Conservation (phyloP, 2,797 vertebrate species). For the Melanotaenia parkinsoni region DNA sequence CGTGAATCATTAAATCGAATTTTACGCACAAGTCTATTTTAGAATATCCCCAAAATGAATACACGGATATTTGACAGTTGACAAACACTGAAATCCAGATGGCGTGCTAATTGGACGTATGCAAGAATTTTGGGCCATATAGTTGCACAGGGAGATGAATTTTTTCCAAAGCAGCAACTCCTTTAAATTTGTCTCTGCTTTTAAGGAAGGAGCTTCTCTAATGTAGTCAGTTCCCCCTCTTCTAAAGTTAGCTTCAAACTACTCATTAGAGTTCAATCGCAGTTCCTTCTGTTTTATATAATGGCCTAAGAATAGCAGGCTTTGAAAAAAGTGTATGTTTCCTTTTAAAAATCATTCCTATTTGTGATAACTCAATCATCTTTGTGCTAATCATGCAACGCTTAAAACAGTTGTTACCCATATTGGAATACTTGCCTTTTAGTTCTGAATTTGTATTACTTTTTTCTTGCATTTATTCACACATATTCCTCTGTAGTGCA, state of each 20-base stretch:
- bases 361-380: not conserved
- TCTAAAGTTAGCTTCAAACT: constrained; percentile 47
- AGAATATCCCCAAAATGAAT: constrained; percentile 33
- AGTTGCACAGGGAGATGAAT: constrained; percentile 28
- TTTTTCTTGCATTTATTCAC: not conserved
- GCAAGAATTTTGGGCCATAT: constrained; percentile 4
- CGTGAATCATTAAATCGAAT: constrained; percentile 52
- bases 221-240: constrained; percentile 29
- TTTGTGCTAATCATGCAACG: not conserved
- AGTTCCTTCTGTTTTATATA: constrained; percentile 16
- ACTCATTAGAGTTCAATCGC: constrained; percentile 33
- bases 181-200: constrained; percentile 40
- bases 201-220: constrained; percentile 50
- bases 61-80: constrained; percentile 24
- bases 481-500: not conserved
- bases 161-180: constrained; percentile 27
- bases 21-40: constrained; percentile 58
- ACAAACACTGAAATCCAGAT: constrained; percentile 39
- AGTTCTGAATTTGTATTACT: not conserved
- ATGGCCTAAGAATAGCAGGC: constrained; percentile 29
- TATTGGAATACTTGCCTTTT: not conserved
- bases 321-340: constrained; percentile 14
- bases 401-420: not conserved
- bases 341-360: not conserved
- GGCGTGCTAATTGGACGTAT: constrained; percentile 21